Conservation (phyloP, 2,888 invertebrate species). For the Drosophila nr. perissopoda region DNA sequence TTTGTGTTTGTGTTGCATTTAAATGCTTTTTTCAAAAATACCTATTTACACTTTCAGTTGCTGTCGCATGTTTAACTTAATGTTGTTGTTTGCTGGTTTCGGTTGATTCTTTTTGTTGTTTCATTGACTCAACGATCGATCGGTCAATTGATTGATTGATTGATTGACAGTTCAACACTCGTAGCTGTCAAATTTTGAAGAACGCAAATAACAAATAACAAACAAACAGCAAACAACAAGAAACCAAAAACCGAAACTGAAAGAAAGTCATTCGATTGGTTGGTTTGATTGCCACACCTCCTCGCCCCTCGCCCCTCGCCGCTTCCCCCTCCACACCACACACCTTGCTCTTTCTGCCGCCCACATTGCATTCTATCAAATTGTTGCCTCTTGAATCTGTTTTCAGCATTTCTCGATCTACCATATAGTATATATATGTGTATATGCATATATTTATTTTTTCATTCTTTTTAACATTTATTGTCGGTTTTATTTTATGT, state of each 20-base stretch:
- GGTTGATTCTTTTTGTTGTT: conserved; percentile 38
- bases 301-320: not conserved
- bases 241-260: not conserved
- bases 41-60: conserved; percentile 11
- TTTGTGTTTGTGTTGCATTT: conserved; percentile 30
- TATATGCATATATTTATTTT: conserved; percentile 5
- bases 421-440: not conserved
- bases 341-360: not conserved
- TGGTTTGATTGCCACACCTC: not conserved
- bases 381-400: not conserved
- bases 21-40: conserved; percentile 20
- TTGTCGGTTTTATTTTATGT: conserved; percentile 37
- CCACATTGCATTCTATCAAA: conserved; percentile 5
- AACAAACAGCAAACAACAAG: not conserved
- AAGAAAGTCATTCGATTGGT: conserved; percentile 9
- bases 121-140: conserved; percentile 43
- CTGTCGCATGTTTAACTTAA: conserved; percentile 20
- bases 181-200: conserved; percentile 79
- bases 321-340: not conserved
- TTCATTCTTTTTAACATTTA: conserved; percentile 16
- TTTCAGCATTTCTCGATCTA: not conserved
- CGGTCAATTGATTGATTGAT: conserved; percentile 53
- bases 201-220: conserved; percentile 16
- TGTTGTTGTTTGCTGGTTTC: conserved; percentile 1
- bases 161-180: conserved; percentile 84